Evolutionary conservation across 2,888 invertebrate species (phyloP).

Genomic region (Erebia ligea): DNA sequence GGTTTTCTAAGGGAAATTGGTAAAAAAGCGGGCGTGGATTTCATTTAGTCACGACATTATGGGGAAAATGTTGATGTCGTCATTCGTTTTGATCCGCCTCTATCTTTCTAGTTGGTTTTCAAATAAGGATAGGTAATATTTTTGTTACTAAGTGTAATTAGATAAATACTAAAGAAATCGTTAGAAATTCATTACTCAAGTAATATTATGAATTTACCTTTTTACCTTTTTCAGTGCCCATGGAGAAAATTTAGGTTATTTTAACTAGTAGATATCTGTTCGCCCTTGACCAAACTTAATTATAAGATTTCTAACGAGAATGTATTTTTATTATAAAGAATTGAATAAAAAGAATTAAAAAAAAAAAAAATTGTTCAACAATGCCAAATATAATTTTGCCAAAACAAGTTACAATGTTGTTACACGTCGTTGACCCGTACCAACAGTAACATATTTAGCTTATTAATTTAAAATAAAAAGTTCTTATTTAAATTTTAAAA

Average conservation of each 20-base stretch:
- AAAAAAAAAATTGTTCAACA: neutral
- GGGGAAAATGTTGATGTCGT: slow-evolving; percentile 23
- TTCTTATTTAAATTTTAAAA: neutral
- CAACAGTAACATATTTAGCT: too few species aligned
- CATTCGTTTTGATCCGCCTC: neutral
- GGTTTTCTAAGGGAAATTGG: slow-evolving; percentile 48
- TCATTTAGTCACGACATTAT: slow-evolving; percentile 33
- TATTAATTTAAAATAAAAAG: neutral
- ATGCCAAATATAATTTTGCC: neutral
- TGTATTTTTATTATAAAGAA: too few species aligned
- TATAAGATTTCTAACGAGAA: too few species aligned
- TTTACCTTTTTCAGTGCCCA: neutral
- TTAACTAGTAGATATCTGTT: too few species aligned
- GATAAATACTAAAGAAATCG: too few species aligned
- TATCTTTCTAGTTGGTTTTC: slow-evolving; percentile 15
- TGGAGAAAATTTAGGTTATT: too few species aligned
- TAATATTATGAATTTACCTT: neutral
- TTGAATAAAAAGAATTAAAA: too few species aligned
- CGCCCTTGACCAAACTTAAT: too few species aligned
- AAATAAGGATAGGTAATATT: slow-evolving; percentile 9
- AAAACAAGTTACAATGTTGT: neutral
- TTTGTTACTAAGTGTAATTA: neutral
- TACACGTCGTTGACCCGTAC: neutral
- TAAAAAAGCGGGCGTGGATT: slow-evolving; percentile 44
- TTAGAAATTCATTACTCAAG: too few species aligned